These are phyloP conservation scores for Zygaena filipendulae DNA, from an alignment of 2,888 invertebrate genomes.

Conservation along the genomic window DNA sequence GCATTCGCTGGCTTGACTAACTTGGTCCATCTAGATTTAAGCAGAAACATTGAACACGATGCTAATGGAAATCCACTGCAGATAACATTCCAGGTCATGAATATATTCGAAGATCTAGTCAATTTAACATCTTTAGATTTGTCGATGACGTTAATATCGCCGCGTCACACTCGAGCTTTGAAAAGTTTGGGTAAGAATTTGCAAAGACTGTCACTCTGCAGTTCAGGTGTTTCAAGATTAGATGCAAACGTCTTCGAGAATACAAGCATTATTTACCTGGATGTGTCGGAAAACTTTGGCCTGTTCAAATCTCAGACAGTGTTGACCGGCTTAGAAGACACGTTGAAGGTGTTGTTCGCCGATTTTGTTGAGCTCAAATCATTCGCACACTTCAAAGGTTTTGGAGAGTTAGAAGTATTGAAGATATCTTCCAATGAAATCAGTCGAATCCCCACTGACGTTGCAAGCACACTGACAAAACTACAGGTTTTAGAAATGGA, in stretches of 20 bases:
- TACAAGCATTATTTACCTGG: slow-evolving; percentile 51
- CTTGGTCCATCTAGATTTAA: slow-evolving; percentile 63
- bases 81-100: slow-evolving; percentile 21
- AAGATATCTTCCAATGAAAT: slow-evolving; percentile 64
- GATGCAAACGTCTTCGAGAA: slow-evolving; percentile 38
- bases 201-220: slow-evolving; percentile 45
- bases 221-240: slow-evolving; percentile 42
- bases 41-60: slow-evolving; percentile 36
- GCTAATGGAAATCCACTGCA: slow-evolving; percentile 17
- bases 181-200: slow-evolving; percentile 24
- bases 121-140: slow-evolving; percentile 36
- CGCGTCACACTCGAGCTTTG: slow-evolving; percentile 23
- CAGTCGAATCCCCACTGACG: slow-evolving; percentile 23
- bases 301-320: slow-evolving; percentile 31
- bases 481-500: slow-evolving; percentile 60
- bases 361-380: slow-evolving; percentile 41
- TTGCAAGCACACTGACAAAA: slow-evolving; percentile 33
- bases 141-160: slow-evolving; percentile 30
- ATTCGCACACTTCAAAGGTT: slow-evolving; percentile 36
- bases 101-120: slow-evolving; percentile 21
- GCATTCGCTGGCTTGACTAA: slow-evolving; percentile 43
- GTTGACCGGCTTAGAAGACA: slow-evolving; percentile 45
- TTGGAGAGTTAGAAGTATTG: slow-evolving; percentile 49
- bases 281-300: slow-evolving; percentile 65
- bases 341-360: slow-evolving; percentile 51